Conservation (phyloP, 2,113 vertebrate species). For the Cnemophilus loriae region DNA sequence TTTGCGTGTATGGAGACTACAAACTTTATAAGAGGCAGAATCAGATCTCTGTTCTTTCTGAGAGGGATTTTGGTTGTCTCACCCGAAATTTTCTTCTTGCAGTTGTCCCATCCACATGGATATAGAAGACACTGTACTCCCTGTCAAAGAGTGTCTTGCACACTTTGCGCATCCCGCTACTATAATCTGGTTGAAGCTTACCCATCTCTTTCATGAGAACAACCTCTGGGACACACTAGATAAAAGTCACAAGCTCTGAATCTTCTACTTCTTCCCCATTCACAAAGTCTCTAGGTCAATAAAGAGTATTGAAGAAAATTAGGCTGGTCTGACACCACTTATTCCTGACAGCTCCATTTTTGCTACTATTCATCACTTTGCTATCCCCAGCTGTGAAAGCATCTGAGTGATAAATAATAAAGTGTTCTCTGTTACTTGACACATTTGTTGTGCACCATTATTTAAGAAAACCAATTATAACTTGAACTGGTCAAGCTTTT, state of each 20-base stretch:
- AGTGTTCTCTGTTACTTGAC: background rate
- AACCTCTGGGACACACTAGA: background rate
- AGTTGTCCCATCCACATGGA: background rate
- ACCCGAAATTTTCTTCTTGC: background rate
- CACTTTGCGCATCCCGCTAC: background rate
- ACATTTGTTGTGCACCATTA: background rate
- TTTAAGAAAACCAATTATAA: background rate
- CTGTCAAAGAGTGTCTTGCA: background rate
- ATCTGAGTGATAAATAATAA: background rate
- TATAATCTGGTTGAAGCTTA: background rate
- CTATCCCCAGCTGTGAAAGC: background rate
- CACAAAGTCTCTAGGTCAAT: background rate
- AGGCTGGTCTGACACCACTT: background rate
- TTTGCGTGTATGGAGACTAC: background rate
- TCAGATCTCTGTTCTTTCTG: background rate
- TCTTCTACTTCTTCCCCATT: background rate
- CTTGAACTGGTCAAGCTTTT: background rate
- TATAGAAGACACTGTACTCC: background rate
- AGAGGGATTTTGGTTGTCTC: background rate
- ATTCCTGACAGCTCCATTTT: background rate
- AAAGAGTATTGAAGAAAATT: background rate
- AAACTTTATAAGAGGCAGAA: background rate
- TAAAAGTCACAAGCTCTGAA: background rate
- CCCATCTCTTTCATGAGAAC: background rate
- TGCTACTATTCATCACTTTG: background rate